Evolutionary conservation across 2,797 vertebrate species (phyloP).

Genomic region (Rhinogobio ventralis): DNA sequence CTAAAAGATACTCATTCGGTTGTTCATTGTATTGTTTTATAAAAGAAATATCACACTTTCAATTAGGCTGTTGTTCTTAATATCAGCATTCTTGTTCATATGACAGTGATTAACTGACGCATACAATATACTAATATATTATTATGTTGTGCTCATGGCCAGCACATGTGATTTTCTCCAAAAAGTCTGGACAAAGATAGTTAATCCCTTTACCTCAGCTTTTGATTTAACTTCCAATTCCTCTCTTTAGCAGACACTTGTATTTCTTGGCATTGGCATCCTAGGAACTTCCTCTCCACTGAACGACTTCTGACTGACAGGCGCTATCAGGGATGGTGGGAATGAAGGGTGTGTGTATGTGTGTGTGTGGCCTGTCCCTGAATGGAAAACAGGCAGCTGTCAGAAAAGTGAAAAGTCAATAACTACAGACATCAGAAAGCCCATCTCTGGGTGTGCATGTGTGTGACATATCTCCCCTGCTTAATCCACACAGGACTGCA

Average conservation of each 20-base stretch:
- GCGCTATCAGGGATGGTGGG: neutral
- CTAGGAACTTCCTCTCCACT: conserved; percentile 13
- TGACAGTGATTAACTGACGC: neutral
- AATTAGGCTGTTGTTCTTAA: neutral
- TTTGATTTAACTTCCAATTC: neutral
- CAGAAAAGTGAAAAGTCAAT: conserved; percentile 48
- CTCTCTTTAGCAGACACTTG: conserved; percentile 13
- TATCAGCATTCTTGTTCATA: neutral
- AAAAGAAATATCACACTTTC: neutral
- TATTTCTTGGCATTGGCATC: neutral
- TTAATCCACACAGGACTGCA: conserved; percentile 40
- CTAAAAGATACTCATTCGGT: neutral
- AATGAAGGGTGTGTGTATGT: conserved; percentile 17
- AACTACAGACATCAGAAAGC: conserved; percentile 47
- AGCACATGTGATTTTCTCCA: neutral
- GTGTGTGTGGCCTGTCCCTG: conserved; percentile 26
- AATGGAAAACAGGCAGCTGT: conserved; percentile 31
- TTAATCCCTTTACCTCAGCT: neutral
- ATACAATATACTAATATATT: neutral
- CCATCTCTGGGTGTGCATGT: conserved; percentile 47
- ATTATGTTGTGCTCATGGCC: neutral
- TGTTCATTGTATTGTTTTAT: neutral
- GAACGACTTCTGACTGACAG: conserved; percentile 21
- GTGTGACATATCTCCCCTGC: conserved; percentile 43
- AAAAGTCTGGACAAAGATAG: neutral